Conservation (phyloP, 2,797 vertebrate genomes). For the Poecilia wingei region DNA sequence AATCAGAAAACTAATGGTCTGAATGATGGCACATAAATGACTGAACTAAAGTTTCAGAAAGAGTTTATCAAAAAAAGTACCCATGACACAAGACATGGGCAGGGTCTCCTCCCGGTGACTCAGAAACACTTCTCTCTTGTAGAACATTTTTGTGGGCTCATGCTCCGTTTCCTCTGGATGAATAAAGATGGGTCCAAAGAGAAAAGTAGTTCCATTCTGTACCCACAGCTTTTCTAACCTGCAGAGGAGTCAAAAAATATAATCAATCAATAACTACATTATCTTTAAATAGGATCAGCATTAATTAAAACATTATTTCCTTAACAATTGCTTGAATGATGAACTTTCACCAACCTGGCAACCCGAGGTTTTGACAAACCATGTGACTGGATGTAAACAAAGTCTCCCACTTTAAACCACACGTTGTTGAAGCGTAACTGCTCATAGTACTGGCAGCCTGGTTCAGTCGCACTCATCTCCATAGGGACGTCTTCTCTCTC, state of each 20-base stretch:
- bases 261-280: background rate
- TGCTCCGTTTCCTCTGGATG: slow-evolving; percentile 97
- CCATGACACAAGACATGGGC: slow-evolving; percentile 92
- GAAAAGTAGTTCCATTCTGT: slow-evolving; percentile 89
- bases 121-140: slow-evolving; percentile 97
- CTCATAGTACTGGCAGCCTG: slow-evolving; percentile 91
- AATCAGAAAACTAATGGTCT: background rate
- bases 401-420: slow-evolving; percentile 97
- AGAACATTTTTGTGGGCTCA: slow-evolving; percentile 99
- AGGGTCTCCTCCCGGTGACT: slow-evolving; percentile 95
- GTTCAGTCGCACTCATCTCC: slow-evolving; percentile 92
- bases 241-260: slow-evolving; percentile 10
- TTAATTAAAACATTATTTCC: background rate
- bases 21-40: background rate
- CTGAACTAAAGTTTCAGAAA: background rate
- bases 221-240: slow-evolving; percentile 99
- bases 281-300: background rate
- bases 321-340: background rate
- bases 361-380: slow-evolving; percentile 90
- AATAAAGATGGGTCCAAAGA: slow-evolving; percentile 98
- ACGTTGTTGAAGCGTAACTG: slow-evolving; percentile 91
- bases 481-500: slow-evolving; percentile 93
- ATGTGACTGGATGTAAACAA: slow-evolving; percentile 94
- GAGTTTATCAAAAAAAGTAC: slow-evolving; percentile 64
- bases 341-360: slow-evolving; percentile 84